Percentiles rank a stretch among this genome's conserved stretches.
Evolutionary conservation across 1,140 invertebrate species (phyloP).

Genomic region (Calliphora vicina): DNA sequence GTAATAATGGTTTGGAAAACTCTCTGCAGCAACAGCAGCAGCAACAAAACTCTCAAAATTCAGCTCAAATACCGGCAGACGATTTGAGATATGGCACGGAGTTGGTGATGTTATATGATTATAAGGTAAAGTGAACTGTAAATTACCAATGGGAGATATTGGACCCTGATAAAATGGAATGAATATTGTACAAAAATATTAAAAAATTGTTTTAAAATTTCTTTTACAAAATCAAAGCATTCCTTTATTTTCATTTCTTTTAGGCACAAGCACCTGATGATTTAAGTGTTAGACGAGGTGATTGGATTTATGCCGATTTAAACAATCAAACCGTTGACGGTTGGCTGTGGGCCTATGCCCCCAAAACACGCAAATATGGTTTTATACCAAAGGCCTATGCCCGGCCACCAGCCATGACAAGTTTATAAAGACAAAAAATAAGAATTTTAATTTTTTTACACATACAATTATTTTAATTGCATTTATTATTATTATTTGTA

Average conservation of each 20-base stretch:
- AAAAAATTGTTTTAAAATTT: too few species aligned
- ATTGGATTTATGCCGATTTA: conserved; percentile 94
- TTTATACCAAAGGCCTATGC: conserved; percentile 96
- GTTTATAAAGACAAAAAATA: conserved; percentile 64
- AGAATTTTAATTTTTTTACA: neutral
- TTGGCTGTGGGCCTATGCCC: conserved; percentile 94
- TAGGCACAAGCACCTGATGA: conserved; percentile 91
- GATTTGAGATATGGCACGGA: conserved; percentile 84
- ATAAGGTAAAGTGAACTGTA: conserved; percentile 71
- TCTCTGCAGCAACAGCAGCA: conserved; percentile 39
- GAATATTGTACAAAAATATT: too few species aligned
- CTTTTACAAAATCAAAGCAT: too few species aligned
- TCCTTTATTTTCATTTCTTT: neutral
- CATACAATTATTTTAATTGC: neutral
- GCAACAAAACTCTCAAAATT: conserved; percentile 37
- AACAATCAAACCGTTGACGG: conserved; percentile 92
- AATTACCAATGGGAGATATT: neutral
- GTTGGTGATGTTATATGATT: conserved; percentile 93
- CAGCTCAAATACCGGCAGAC: conserved; percentile 56
- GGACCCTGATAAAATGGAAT: too few species aligned
- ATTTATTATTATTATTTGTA: neutral
- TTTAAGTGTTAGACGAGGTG: conserved; percentile 85
- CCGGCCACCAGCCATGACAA: conserved; percentile 90
- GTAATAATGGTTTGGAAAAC: conserved; percentile 41
- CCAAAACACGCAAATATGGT: conserved; percentile 90